Base-by-base conservation (phyloP, 2,888 invertebrate species). In the Sarcophaga rosellei region DNA sequence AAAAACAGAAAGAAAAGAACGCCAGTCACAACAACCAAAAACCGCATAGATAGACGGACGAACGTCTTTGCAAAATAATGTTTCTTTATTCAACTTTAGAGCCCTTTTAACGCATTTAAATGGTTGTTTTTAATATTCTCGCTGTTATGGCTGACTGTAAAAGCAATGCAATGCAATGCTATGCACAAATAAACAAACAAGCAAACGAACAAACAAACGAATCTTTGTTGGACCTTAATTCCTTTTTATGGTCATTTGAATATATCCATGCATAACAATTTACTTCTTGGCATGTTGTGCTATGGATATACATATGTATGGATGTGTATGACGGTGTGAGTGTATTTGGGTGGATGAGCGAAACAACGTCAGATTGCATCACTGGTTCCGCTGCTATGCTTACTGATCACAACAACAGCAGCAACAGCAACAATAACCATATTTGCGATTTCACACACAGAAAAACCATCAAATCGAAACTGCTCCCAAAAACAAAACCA, bases 221-320 rank as follows among this genome's bases (percentile, higher is more conserved):
- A 35, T 35, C 35, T 35, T 35, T 35, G 91, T 89, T 91, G 92
- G 92, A 92, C 92, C 92, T 91, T 92, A 92, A 92, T 92, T 92
- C 92, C 92, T 92, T 92, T 92, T 92, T 92, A 92, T 92, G 92
- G 92, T 92, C 92, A 92, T 92, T 92, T 92, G 92, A 91, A 92
- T 92, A 92, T 92, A 92, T 91, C 91, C 92, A 92, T 91, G 76
- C 84, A 84, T 84, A 83, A 81, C 84, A 62, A 74, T 81, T 81
- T 69, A 90, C 92, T 91, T 90, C n/a, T 90, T 92, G 89, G 88
- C 90, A 69, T 68, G 47, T 35, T 15, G n/a, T 23, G 61, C 25
- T 47, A 65, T 35, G 35, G 35, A 35, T 35, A 63, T 57, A n/a
- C n/a, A n/a, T n/a, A n/a, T n/a, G n/a, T n/a, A 47, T 44, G 76